phyloP scores from a whole-genome alignment of 1,140 invertebrate species.

The Drosophila miranda region DNA sequence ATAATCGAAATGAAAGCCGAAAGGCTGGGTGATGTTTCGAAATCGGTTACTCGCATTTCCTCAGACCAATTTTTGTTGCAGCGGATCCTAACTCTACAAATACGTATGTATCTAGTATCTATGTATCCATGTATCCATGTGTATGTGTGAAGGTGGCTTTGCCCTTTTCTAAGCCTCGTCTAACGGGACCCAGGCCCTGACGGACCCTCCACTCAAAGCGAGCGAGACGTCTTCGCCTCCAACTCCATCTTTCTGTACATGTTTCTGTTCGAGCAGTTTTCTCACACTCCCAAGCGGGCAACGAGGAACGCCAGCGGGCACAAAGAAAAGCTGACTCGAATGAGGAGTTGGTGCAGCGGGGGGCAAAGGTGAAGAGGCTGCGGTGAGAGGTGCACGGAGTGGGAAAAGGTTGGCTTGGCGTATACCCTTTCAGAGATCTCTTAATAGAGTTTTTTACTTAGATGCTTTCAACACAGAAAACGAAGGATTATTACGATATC shows the following conservation, averaged over 20 bases:
- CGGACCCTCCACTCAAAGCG: constrained; percentile 29
- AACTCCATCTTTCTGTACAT: constrained; percentile 4
- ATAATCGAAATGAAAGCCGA: constrained; percentile 49
- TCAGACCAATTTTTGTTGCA: background rate
- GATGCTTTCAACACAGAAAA: too few species aligned
- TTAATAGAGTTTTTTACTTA: constrained; percentile 8
- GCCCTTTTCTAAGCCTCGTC: constrained; percentile 34
- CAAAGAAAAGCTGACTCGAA: constrained; percentile 51
- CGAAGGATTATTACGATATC: too few species aligned
- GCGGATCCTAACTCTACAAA: constrained; percentile 24
- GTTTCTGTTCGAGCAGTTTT: constrained; percentile 50
- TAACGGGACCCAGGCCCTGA: constrained; percentile 38
- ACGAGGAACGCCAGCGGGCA: constrained; percentile 39
- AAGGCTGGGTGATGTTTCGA: constrained; percentile 27
- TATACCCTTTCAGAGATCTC: background rate
- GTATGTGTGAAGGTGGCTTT: background rate
- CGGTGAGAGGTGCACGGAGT: constrained; percentile 10
- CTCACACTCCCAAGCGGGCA: constrained; percentile 55
- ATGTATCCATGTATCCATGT: constrained; percentile 1
- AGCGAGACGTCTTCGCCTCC: constrained; percentile 8
- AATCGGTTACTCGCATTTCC: constrained; percentile 42
- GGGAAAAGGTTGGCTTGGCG: constrained; percentile 17
- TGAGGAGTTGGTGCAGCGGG: background rate
- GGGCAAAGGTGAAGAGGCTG: background rate
- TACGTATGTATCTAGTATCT: constrained; percentile 20